Percentiles rank a stretch among this genome's conserved stretches.
phyloP scores from a whole-genome alignment of 2,113 vertebrate species.

The human (Homo sapiens) region GRCh38 chr13:36132001-36132500 shows the following conservation, averaged over 20 bases:
- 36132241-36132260: not conserved
- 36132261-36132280: not conserved
- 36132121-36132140: not conserved
- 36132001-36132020: not conserved
- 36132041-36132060: not conserved
- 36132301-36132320: not conserved
- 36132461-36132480: slow-evolving; percentile 24
- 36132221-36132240: not conserved
- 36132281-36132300: not conserved
- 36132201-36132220: not conserved
- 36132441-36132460: not conserved
- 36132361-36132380: not conserved
- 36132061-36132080: not conserved
- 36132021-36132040: slow-evolving; percentile 1
- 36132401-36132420: not conserved
- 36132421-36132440: not conserved
- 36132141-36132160: not conserved
- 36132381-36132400: not conserved
- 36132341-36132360: not conserved
- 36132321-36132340: not conserved
- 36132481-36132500: slow-evolving; percentile 43
- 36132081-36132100: not conserved
- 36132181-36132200: not conserved
- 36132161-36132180: not conserved
- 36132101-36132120: slow-evolving; percentile 56